Percentiles rank a stretch among this genome's conserved stretches.
Evolutionary conservation across 92 coral and sea anemone genomes (phyloP).

Genomic region (Parazoanthus swiftii): DNA sequence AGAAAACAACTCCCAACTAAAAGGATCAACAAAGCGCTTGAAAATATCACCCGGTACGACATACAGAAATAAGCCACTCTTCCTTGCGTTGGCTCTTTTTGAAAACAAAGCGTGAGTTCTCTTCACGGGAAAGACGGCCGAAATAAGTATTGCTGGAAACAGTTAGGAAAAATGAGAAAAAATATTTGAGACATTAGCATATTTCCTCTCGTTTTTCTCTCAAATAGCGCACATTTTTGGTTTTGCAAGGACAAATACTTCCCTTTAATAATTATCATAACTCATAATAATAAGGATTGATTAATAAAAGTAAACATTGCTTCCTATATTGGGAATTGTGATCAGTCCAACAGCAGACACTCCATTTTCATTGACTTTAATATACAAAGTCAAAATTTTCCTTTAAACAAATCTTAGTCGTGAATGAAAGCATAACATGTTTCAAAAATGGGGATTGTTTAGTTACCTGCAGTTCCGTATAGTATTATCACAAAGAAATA

Average conservation of each 20-base stretch:
- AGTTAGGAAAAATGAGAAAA: background rate
- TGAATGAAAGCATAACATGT: background rate
- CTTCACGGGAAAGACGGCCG: background rate
- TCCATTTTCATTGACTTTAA: background rate
- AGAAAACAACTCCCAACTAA: slow-evolving; percentile 18
- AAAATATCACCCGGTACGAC: background rate
- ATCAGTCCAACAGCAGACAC: background rate
- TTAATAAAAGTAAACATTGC: slow-evolving; percentile 24
- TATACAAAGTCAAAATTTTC: background rate
- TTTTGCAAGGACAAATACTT: background rate
- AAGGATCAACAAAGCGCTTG: background rate
- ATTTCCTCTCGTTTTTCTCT: too few relatives aligned
- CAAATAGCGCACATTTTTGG: background rate
- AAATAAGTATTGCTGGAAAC: background rate
- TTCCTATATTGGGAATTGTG: slow-evolving; percentile 9
- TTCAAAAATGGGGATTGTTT: background rate
- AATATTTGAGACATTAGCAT: background rate
- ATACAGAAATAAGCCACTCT: background rate
- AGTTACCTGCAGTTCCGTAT: background rate
- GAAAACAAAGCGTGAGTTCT: background rate
- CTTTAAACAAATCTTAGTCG: background rate
- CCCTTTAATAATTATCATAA: slow-evolving; percentile 9
- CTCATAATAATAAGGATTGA: slow-evolving; percentile 14
- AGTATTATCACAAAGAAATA: slow-evolving; percentile 23
- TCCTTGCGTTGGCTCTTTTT: background rate